phyloP scores from a whole-genome alignment of 2,888 invertebrate genomes.

The Galeruca laticollis region DNA sequence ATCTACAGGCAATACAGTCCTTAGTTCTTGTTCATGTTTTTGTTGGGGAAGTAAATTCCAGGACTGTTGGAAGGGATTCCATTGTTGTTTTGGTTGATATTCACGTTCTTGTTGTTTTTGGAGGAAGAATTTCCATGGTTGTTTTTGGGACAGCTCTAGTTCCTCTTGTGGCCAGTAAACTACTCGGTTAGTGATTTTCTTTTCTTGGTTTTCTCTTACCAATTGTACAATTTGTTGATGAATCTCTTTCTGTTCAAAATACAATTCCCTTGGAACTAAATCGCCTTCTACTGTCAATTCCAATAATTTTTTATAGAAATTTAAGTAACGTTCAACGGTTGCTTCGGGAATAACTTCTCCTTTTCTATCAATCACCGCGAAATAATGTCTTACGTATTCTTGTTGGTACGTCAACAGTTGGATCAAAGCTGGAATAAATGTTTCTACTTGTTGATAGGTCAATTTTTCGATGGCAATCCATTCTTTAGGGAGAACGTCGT shows the following conservation, averaged over 20 bases:
- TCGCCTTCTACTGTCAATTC: background rate
- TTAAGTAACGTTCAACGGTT: background rate
- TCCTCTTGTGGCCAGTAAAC: background rate
- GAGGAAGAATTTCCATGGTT: background rate
- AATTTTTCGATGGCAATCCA: background rate
- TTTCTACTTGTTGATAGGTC: background rate
- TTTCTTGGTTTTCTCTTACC: background rate
- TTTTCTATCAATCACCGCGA: background rate
- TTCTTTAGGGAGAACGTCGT: background rate
- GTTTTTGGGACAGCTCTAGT: background rate
- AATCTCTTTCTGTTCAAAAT: background rate
- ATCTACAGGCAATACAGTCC: background rate
- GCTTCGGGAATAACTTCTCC: background rate
- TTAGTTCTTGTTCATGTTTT: background rate
- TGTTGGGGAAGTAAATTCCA: background rate
- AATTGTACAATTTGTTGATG: constrained; percentile 12
- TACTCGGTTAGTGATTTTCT: background rate
- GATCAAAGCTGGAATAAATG: background rate
- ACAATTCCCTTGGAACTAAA: background rate
- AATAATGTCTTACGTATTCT: background rate
- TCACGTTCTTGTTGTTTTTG: background rate
- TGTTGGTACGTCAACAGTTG: background rate
- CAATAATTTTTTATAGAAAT: background rate
- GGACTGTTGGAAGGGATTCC: background rate
- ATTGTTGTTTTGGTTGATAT: background rate